phyloP scores from a whole-genome alignment of 2,113 vertebrate genomes.

The Eulacestoma nigropectus region DNA sequence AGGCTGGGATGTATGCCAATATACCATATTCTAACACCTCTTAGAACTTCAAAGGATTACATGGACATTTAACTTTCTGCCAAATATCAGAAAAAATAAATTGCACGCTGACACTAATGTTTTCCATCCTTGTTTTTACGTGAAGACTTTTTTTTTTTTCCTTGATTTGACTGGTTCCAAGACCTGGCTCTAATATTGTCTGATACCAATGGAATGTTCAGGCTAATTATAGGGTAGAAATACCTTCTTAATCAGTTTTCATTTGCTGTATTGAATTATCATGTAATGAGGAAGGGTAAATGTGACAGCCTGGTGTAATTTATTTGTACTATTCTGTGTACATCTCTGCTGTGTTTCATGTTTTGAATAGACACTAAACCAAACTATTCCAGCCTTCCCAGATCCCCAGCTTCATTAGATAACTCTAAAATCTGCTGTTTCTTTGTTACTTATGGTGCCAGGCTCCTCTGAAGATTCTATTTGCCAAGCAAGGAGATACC shows the following conservation, averaged over 20 bases:
- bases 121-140: background rate
- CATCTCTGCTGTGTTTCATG: background rate
- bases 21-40: background rate
- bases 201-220: background rate
- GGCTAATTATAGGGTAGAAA: slow-evolving; percentile 1
- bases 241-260: slow-evolving; percentile 4
- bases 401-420: background rate
- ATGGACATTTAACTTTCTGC: slow-evolving; percentile 2
- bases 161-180: background rate
- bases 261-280: background rate
- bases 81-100: slow-evolving; percentile 35
- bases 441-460: background rate
- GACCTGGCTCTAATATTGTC: background rate
- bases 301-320: background rate
- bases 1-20: background rate
- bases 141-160: background rate
- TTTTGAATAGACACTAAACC: background rate
- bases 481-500: background rate
- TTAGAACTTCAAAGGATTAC: slow-evolving; percentile 13
- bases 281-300: background rate
- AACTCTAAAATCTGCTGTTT: background rate
- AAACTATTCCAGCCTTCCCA: background rate
- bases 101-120: background rate
- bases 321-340: background rate
- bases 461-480: background rate